phyloP scores from a whole-genome alignment of 2,113 vertebrate species.

The Delphinus delphis region DNA sequence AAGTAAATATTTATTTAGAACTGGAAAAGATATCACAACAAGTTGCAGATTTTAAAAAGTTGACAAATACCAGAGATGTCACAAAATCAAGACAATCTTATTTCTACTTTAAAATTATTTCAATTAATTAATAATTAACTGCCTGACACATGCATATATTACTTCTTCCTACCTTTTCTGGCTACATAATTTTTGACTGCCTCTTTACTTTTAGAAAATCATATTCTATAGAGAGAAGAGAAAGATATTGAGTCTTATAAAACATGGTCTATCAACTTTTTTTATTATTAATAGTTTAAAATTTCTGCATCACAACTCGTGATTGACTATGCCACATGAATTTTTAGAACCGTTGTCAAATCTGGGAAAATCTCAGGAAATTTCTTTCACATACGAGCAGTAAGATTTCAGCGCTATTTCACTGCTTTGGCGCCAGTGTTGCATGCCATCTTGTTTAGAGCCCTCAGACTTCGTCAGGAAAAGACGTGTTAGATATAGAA shows the following conservation, averaged over 20 bases:
- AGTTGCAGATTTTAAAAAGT: background rate
- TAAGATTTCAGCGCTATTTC: background rate
- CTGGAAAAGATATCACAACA: background rate
- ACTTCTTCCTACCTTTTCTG: background rate
- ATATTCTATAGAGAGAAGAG: background rate
- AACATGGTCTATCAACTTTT: too few relatives aligned
- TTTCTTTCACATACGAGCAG: background rate
- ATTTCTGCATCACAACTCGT: background rate
- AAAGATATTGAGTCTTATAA: background rate
- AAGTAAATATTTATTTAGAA: conserved; percentile 29
- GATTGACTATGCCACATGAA: background rate
- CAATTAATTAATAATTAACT: background rate
- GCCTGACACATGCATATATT: background rate
- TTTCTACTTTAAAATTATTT: background rate
- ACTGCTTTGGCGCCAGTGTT: background rate
- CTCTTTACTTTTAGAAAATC: background rate
- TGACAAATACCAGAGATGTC: background rate
- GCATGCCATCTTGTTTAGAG: background rate
- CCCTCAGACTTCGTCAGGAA: background rate
- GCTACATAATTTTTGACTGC: background rate
- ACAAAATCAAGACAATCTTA: background rate
- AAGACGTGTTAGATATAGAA: background rate
- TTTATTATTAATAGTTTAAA: background rate
- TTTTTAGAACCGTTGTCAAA: background rate
- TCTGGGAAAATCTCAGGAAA: background rate